A percentile compares a stretch with the other conserved stretches of the same genome.
These are phyloP conservation scores for Lysandra bellargus DNA, from an alignment of 2,888 invertebrate genomes.

Conservation along the genomic window DNA sequence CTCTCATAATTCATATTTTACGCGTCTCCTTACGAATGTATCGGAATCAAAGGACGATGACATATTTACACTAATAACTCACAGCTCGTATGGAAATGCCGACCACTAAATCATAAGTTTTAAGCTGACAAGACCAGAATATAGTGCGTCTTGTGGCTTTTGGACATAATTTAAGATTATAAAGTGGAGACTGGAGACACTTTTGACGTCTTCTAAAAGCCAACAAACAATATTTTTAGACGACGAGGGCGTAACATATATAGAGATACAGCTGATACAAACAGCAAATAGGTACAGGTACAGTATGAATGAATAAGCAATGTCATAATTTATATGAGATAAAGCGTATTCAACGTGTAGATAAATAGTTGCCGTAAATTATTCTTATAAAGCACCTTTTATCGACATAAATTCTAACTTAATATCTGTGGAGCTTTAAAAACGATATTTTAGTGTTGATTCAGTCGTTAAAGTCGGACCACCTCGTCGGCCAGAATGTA, in stretches of 20 bases:
- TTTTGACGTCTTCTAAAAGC: not conserved
- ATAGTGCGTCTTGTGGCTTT: slow-evolving; percentile 8
- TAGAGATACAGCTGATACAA: not conserved
- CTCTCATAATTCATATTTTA: slow-evolving; percentile 52
- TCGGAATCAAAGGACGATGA: slow-evolving; percentile 64
- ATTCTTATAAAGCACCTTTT: slow-evolving; percentile 18
- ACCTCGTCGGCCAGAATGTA: slow-evolving; percentile 65
- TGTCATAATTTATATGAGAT: not conserved
- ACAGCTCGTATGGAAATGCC: slow-evolving; percentile 44
- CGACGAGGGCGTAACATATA: not conserved
- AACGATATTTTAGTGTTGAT: slow-evolving; percentile 76
- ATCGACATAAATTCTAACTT: not conserved
- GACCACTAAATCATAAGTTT: slow-evolving; percentile 35
- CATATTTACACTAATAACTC: slow-evolving; percentile 64
- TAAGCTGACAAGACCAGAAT: slow-evolving; percentile 24
- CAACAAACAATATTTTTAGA: not conserved
- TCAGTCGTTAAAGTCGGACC: slow-evolving; percentile 55
- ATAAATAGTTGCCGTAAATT: slow-evolving; percentile 4
- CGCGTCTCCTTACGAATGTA: slow-evolving; percentile 56
- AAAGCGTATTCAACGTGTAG: not conserved
- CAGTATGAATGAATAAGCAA: not conserved
- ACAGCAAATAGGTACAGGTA: not conserved
- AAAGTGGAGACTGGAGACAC: not conserved
- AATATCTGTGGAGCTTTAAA: slow-evolving; percentile 51
- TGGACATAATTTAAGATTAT: slow-evolving; percentile 5